Base-by-base conservation (phyloP, 37 sponge, comb jelly and placozoan genomes). In the Tethya wilhelma region DNA sequence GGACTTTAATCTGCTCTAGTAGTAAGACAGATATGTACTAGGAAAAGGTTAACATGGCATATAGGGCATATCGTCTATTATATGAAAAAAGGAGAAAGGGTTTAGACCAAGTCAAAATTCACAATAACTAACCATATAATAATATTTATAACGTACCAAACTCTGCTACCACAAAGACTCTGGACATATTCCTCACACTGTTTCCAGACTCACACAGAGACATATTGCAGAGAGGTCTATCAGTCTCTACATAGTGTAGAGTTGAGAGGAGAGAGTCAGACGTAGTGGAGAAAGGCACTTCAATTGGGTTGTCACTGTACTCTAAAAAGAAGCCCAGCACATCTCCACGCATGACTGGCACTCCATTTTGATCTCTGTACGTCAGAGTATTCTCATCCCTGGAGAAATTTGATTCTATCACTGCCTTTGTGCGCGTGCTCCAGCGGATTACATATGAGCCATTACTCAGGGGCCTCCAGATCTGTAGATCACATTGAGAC, bases 401-500 rank as follows among this genome's bases (percentile, higher is more conserved):
- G 14, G 28, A 0, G n/a, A n/a, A n/a, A n/a, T n/a, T n/a, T n/a
- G n/a, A n/a, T n/a, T n/a, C n/a, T n/a, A n/a, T n/a, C n/a, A n/a
- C n/a, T n/a, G n/a, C 46, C 44, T 44, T 44, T 4, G 38, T 2
- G 4, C 56, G 36, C 12, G 32, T 3, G 26, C 5, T 46, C 75
- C 75, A 75, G 7, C 37, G 36, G 6, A 75, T 40, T 39, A 29
- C 14, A 58, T 58, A 59, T 38, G 1, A 59, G 2, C 75, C 82
- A 2, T 42, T 59, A 4, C 60, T 69, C 14, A 20, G 9, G 11
- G 82, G 82, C 33, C 82, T 57, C 82, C 82, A 81, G 0, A 81
- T 44, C 64, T 81, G 82, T 26, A 81, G 30, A 0, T 57, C 82
- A 38, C n/a, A n/a, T 72, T 1, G 0, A 39, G 56, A 3, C 28